Base-by-base conservation (phyloP, 2,797 vertebrate species). In the Atherinosoma microstoma region DNA sequence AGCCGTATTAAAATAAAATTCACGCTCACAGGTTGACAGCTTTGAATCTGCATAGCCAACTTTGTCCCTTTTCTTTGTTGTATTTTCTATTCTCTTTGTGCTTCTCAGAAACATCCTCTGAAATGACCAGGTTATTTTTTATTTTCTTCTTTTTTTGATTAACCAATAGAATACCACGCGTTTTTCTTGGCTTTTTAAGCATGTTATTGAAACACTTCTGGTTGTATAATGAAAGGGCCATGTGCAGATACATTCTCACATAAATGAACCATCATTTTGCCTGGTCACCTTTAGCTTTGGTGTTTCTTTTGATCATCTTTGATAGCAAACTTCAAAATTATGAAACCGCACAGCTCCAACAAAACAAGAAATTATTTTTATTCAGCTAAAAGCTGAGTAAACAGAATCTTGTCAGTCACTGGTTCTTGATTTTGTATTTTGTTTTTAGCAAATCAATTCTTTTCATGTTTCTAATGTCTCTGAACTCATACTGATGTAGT, bases 241-340 rank as follows among this genome's bases (percentile, higher is more conserved):
- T 83, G 86, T 82, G 84, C 78, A 76, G 59, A 84, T 74, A 29
- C 38, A 51, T 7, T 1, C 22, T 35, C 38, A 24, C 67, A 67
- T 65, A 58, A 78, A 72, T 60, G 83, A 76, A 77, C 75, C 69
- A 69, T 78, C 67, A 72, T 85, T 88, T 91, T 87, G 75, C 78
- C 49, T 73, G 91, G 91, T 93, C 90, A 88, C 83, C 63, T 91
- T 91, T 86, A 84, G 79, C 82, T 88, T 84, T 89, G 87, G 82
- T 87, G 83, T 87, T 93, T 90, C 89, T 91, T 93, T 94, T 93
- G 90, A 92, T 94, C 92, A 90, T 89, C 84, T 83, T 84, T 90
- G 85, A 83, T 80, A 63, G 53, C 74, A 79, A 71, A 67, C 71
- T 64, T 84, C 29, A 49, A 85, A 74, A 58, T 10, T 60, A 70